Conservation (phyloP, 2,113 vertebrate species). For the Malurus elegans region DNA sequence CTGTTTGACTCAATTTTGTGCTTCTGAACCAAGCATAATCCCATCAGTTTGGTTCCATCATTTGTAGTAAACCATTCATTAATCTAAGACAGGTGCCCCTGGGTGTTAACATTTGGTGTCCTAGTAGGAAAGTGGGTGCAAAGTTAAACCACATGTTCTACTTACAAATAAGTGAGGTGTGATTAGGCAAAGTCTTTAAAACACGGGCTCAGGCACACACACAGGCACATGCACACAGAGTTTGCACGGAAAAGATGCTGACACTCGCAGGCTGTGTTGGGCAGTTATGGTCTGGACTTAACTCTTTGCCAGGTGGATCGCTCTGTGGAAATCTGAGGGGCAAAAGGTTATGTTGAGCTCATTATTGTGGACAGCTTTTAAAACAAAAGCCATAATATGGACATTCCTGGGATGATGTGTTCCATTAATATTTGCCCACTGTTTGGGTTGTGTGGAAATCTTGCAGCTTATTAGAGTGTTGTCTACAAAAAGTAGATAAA, state of each 20-base stretch:
- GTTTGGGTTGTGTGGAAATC: neutral
- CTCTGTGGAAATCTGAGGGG: slow-evolving; percentile 45
- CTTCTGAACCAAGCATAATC: slow-evolving; percentile 18
- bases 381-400: slow-evolving; percentile 42
- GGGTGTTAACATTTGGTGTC: slow-evolving; percentile 89
- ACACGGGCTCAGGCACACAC: neutral
- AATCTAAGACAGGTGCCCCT: slow-evolving; percentile 88
- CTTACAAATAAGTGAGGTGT: slow-evolving; percentile 84
- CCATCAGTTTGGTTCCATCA: slow-evolving; percentile 54
- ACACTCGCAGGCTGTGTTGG: slow-evolving; percentile 19
- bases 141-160: slow-evolving; percentile 96
- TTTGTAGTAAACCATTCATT: slow-evolving; percentile 69
- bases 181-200: slow-evolving; percentile 73
- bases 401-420: slow-evolving; percentile 56
- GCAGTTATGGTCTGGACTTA: slow-evolving; percentile 57
- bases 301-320: slow-evolving; percentile 50
- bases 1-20: neutral
- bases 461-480: neutral
- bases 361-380: slow-evolving; percentile 56
- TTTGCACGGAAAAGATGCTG: slow-evolving; percentile 35
- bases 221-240: neutral
- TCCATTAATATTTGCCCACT: slow-evolving; percentile 44
- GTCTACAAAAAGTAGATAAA: neutral
- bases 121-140: slow-evolving; percentile 94
- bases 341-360: slow-evolving; percentile 56